Base-by-base conservation (phyloP, 2,113 vertebrate species). In the Entelurus aequoreus region DNA sequence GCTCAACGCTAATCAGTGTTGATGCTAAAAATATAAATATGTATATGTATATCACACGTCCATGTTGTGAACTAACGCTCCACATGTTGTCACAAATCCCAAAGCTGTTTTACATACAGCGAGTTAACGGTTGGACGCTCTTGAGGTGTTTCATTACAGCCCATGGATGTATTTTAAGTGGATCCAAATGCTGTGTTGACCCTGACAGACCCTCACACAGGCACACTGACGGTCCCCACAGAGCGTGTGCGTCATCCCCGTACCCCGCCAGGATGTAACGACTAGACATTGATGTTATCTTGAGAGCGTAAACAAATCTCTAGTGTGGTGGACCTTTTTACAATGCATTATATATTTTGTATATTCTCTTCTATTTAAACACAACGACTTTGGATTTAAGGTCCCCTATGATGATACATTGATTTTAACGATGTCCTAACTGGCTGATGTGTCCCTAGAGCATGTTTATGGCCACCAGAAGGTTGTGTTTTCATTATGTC, bases 141-240 rank as follows among this genome's bases (percentile, higher is more conserved):
- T 51, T 0, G 40, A 71, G 62, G 78, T 78, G 74, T 77, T 77
- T 83, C 66, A 83, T 84, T 76, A 78, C 44, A 55, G 19, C 4
- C 56, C 65, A 72, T 72, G 65, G 71, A 74, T 76, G 62, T 36
- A 15, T 42, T 56, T 76, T 67, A 66, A 70, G 50, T 55, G 60
- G 64, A 68, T 48, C 48, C 4, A 3, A 66, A 48, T 52, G 47
- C 56, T 65, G 54, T 40, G 9, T 53, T 5, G 5, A 53, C 35
- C 58, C 54, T 9, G 54, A 2, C 59, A 44, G 40, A 75, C 54
- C 44, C 54, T 70, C 44, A 35, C n/a, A 15, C 37, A 60, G 59
- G 52, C 62, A 66, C 9, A 42, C 37, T 60, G 38, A 8, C 55
- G 46, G 51, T 67, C 72, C 69, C 71, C 13, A 51, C 63, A 63